phyloP scores from a whole-genome alignment of 1,140 invertebrate genomes.

The Platyscapa corneri region DNA sequence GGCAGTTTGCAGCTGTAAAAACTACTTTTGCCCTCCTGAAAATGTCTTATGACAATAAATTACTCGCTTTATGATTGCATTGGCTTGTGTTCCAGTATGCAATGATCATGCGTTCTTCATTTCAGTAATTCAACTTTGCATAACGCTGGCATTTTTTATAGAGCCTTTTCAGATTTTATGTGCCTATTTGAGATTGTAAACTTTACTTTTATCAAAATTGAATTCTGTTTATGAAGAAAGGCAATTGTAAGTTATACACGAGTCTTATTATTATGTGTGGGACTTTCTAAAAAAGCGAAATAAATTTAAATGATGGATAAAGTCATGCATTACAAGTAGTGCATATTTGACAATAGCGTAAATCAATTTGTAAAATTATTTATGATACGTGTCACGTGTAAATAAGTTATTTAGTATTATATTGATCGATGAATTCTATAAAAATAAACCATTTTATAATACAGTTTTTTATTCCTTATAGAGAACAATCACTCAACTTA shows the following conservation, averaged over 20 bases:
- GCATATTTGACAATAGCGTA: background rate
- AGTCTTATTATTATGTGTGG: conserved; percentile 9
- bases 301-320: background rate
- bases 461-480: too few species aligned
- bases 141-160: conserved; percentile 33
- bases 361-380: background rate
- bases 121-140: conserved; percentile 36
- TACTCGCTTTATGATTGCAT: conserved; percentile 16
- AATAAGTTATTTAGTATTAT: background rate
- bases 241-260: conserved; percentile 1
- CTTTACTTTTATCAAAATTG: conserved; percentile 30
- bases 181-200: conserved; percentile 6
- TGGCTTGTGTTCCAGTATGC: background rate
- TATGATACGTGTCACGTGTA: background rate
- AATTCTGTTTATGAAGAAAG: conserved; percentile 8
- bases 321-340: background rate
- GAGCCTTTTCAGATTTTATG: conserved; percentile 9
- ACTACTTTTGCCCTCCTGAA: conserved; percentile 6
- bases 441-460: too few species aligned
- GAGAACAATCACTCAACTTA: too few species aligned
- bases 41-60: conserved; percentile 44
- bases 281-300: background rate
- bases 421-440: too few species aligned
- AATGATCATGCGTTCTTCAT: conserved; percentile 29
- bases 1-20: conserved; percentile 41